A percentile compares a stretch with the other conserved stretches of the same genome.
phyloP scores from a whole-genome alignment of 2,797 vertebrate genomes.

The Clarias fuscus region DNA sequence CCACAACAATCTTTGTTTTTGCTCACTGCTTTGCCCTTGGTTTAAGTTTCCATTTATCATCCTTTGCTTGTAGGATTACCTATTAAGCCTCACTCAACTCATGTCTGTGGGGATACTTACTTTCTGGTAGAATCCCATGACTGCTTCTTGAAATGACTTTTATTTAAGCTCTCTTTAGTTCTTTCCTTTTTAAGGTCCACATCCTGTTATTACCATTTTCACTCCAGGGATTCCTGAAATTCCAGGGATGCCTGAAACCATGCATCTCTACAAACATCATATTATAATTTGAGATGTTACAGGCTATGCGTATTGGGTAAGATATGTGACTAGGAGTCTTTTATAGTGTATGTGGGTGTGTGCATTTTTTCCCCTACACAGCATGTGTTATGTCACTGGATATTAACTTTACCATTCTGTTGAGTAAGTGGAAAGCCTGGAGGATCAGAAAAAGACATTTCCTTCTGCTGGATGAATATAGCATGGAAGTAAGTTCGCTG shows the following conservation, averaged over 20 bases:
- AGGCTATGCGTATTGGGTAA: conserved; percentile 28
- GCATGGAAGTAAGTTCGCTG: conserved; percentile 31
- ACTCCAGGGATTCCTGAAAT: conserved; percentile 7
- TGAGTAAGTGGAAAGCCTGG: conserved; percentile 39
- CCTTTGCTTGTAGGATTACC: conserved; percentile 15
- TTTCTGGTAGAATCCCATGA: conserved; percentile 8
- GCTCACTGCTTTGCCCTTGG: conserved; percentile 31
- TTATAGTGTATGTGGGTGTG: conserved; percentile 31
- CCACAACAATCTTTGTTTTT: conserved; percentile 34
- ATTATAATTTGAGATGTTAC: conserved; percentile 38
- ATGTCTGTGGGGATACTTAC: neutral
- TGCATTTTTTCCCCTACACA: conserved; percentile 23
- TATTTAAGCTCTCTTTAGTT: neutral
- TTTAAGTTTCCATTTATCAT: conserved; percentile 16
- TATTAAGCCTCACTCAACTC: neutral
- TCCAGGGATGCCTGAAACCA: neutral
- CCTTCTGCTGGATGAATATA: conserved; percentile 14
- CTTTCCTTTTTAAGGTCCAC: neutral
- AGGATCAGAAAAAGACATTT: conserved; percentile 42
- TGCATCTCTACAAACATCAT: conserved; percentile 33
- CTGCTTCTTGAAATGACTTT: conserved; percentile 9
- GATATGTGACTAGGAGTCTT: conserved; percentile 33
- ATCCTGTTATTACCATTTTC: conserved; percentile 30
- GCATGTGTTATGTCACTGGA: conserved; percentile 40
- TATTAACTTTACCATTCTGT: conserved; percentile 45